Conservation (phyloP, 92 coral and sea anemone genomes). For the Galaxea fascicularis region DNA sequence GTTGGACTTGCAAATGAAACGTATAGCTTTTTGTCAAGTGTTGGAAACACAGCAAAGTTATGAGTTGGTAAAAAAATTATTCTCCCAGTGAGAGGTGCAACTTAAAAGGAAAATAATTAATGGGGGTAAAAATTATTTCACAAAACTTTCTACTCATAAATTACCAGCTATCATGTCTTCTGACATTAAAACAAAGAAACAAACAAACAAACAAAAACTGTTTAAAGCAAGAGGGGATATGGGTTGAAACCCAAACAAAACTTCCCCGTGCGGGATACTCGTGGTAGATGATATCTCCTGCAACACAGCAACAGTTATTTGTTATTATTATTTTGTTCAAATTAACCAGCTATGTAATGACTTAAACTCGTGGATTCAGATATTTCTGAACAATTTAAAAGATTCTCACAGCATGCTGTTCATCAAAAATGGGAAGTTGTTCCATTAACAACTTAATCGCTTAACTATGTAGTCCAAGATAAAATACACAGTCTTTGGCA, state of each 20-base stretch:
- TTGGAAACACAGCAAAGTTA: neutral
- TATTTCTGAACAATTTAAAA: conserved; percentile 13
- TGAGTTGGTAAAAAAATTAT: neutral
- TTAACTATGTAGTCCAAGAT: no score
- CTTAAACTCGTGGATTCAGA: neutral
- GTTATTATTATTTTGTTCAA: conserved; percentile 4
- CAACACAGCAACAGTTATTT: neutral
- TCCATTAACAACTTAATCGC: no score
- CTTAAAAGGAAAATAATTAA: conserved; percentile 2
- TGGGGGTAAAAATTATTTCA: conserved; percentile 1
- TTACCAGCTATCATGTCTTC: conserved; percentile 2
- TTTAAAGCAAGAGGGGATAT: conserved; percentile 9
- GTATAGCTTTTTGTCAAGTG: neutral
- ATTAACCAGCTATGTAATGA: neutral
- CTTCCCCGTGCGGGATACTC: neutral
- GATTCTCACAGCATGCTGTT: conserved; percentile 12
- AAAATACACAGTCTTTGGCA: no score
- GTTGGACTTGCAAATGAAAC: conserved; percentile 1
- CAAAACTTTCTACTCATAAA: conserved; percentile 1
- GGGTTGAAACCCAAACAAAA: conserved; percentile 10
- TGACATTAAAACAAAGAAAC: neutral
- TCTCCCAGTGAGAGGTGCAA: neutral
- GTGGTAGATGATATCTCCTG: conserved; percentile 5
- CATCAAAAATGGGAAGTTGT: conserved; percentile 25
- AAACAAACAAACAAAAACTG: neutral